These are phyloP conservation scores for Campylomormyrus numenius DNA, from an alignment of 2,113 vertebrate genomes.

Conservation along the genomic window DNA sequence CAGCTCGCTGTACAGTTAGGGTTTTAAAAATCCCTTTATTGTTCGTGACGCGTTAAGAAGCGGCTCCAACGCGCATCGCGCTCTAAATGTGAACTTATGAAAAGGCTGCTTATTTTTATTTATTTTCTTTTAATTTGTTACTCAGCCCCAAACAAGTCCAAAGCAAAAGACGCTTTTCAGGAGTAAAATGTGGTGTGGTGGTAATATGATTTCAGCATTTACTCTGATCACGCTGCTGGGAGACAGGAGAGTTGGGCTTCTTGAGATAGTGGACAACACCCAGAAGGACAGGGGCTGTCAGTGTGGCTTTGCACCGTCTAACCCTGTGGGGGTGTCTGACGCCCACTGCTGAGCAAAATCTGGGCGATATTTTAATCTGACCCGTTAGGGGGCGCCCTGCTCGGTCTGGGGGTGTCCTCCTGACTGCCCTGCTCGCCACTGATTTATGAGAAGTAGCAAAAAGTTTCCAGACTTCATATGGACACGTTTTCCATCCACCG, in stretches of 20 bases:
- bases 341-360: constrained; percentile 48
- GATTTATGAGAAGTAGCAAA: constrained; percentile 60
- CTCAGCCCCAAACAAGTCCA: neutral
- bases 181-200: constrained; percentile 40
- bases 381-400: constrained; percentile 51
- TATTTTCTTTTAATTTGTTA: neutral
- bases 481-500: neutral
- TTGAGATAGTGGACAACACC: constrained; percentile 29
- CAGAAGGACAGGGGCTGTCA: constrained; percentile 52
- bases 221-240: constrained; percentile 52
- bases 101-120: neutral
- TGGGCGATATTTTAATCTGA: constrained; percentile 61
- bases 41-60: neutral
- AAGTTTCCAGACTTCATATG: constrained; percentile 26
- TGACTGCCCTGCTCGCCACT: constrained; percentile 59
- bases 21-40: neutral
- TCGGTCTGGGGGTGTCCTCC: constrained; percentile 57
- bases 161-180: neutral
- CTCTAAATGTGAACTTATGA: neutral
- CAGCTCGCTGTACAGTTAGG: neutral
- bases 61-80: neutral
- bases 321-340: constrained; percentile 41
- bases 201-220: constrained; percentile 49
- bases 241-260: constrained; percentile 23
- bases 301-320: constrained; percentile 59